phyloP scores from a whole-genome alignment of 2,113 vertebrate species.

The Eulemur macaco region DNA sequence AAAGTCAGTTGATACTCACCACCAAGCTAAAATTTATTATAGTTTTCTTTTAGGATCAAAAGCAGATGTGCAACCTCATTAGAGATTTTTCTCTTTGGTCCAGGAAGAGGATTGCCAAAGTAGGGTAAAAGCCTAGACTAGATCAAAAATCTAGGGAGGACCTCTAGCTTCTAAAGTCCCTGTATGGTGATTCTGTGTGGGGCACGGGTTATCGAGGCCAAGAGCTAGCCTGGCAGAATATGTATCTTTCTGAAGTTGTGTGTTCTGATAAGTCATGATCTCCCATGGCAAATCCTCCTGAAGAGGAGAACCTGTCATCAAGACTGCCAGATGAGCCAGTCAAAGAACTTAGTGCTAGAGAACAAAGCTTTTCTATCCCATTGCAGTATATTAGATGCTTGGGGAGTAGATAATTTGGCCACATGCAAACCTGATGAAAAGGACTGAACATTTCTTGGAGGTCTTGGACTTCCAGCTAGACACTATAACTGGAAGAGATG shows the following conservation, averaged over 20 bases:
- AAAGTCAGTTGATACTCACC: not conserved
- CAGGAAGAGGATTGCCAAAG: not conserved
- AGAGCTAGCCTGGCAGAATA: not conserved
- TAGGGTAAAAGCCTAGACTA: not conserved
- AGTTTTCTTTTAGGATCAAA: not conserved
- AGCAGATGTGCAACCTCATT: not conserved
- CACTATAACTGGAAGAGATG: not conserved
- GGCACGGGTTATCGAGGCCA: not conserved
- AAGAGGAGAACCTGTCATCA: not conserved
- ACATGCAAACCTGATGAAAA: not conserved
- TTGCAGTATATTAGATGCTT: not conserved
- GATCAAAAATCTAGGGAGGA: not conserved
- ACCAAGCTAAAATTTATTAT: not conserved
- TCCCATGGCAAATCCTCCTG: not conserved
- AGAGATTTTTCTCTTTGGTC: not conserved
- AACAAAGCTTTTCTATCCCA: not conserved
- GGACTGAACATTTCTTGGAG: not conserved
- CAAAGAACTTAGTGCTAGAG: not conserved
- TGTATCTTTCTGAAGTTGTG: not conserved
- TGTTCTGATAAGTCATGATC: not conserved
- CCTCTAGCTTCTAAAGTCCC: not conserved
- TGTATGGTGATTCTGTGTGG: not conserved
- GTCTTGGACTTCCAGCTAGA: not conserved
- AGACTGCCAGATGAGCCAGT: not conserved
- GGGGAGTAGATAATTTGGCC: not conserved